A percentile compares a stretch with the other conserved stretches of the same genome.
These are phyloP conservation scores for Nephrotoma appendiculata DNA, from an alignment of 2,888 invertebrate genomes.

Conservation along the genomic window DNA sequence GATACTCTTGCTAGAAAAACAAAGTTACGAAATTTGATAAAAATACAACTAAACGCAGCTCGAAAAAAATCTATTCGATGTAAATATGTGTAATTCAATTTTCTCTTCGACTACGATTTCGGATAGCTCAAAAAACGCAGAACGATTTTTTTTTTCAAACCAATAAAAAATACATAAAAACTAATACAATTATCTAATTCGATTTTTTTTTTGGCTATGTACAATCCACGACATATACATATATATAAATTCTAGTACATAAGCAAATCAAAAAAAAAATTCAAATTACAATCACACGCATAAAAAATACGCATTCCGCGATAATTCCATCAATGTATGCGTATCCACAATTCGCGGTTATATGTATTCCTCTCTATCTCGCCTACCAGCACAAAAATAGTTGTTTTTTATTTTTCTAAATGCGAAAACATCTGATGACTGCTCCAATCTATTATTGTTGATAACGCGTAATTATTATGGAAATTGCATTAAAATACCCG, in stretches of 20 bases:
- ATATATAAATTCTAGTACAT: neutral
- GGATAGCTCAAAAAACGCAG: neutral
- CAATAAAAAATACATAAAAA: conserved; percentile 1
- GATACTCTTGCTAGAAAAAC: neutral
- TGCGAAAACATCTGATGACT: neutral
- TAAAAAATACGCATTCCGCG: conserved; percentile 1
- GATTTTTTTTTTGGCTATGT: neutral
- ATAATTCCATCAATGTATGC: neutral
- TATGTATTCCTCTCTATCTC: neutral
- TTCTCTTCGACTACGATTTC: neutral
- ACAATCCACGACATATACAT: neutral
- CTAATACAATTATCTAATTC: neutral
- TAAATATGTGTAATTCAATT: neutral
- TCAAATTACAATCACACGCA: conserved; percentile 4
- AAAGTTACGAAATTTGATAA: conserved; percentile 2
- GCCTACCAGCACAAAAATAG: neutral
- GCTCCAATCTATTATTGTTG: neutral
- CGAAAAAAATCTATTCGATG: neutral
- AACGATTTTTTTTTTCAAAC: neutral
- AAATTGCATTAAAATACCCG: neutral
- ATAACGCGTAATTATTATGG: neutral
- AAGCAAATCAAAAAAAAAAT: neutral
- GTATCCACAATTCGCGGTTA: neutral
- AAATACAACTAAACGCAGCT: neutral
- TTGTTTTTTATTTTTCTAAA: neutral